Evolutionary conservation across 2,888 invertebrate genomes (phyloP), one percentile per base, ranked within the genome.

Genomic region (Esperia sulphurella): DNA sequence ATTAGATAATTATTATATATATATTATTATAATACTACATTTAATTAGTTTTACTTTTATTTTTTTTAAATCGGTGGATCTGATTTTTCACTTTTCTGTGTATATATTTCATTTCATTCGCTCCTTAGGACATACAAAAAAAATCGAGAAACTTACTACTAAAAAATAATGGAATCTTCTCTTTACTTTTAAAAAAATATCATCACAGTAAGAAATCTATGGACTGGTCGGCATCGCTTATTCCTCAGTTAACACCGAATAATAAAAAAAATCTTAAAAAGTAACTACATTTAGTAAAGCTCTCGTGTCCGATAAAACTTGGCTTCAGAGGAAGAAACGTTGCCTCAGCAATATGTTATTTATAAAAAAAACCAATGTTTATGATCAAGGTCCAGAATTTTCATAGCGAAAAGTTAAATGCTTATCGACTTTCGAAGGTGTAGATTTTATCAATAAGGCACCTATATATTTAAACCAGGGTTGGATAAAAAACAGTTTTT

Each of bases 121-220:
- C 53, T 51, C 42, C 52, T 47, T 51, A 21, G 21, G 21, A 52
- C 47, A 51, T 43, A 44, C 48, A 45, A 31, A 53, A 54, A 48
- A n/a, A n/a, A 28, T 14, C 49, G 49, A 48, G 30, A 50, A 46
- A 49, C 58, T 58, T 53, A 57, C 41, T 49, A 51, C 39, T 57
- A 60, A 59, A 50, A 53, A 62, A 65, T 61, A 62, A 67, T 69
- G 69, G 71, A 71, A 68, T 62, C 61, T 63, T 63, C 59, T 59
- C 62, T 63, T 44, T 54, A 43, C 50, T 53, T 62, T 61, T 65
- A 45, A 60, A 43, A 65, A 61, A 61, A 65, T 7, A 31, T 63
- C 58, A 70, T 74, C 73, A 75, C 75, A 75, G 72, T 69, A 67
- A 54, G 57, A 66, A 68, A 68, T 58, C 63, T 68, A 68, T 53